Conservation (phyloP, 1,140 invertebrate species). For the Pteromalus puparum region DNA sequence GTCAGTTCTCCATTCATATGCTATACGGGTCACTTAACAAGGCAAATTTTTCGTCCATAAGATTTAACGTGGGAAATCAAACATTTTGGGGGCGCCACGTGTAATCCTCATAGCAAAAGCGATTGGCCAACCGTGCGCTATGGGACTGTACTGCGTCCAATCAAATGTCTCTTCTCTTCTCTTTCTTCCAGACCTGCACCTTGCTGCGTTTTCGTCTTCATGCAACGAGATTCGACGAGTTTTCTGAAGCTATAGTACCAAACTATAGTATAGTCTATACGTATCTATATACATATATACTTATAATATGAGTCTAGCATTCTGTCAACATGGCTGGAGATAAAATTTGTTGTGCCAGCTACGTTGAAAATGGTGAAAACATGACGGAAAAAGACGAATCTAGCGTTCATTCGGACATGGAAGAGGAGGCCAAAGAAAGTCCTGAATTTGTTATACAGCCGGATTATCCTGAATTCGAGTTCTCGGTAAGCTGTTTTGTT, state of each 20-base stretch:
- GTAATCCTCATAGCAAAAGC: too few species aligned
- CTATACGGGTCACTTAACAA: too few species aligned
- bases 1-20: too few species aligned
- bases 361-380: constrained; percentile 64
- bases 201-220: neutral
- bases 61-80: too few species aligned
- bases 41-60: too few species aligned
- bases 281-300: neutral
- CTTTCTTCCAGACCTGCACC: neutral
- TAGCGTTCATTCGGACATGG: constrained; percentile 60
- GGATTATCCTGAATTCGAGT: constrained; percentile 69
- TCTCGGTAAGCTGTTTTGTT: constrained; percentile 63
- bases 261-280: neutral
- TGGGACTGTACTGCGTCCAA: constrained; percentile 18
- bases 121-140: neutral
- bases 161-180: constrained; percentile 18
- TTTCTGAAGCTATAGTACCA: neutral
- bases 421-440: constrained; percentile 61
- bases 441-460: constrained; percentile 58
- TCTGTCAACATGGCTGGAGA: constrained; percentile 66
- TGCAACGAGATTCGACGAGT: neutral
- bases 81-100: too few species aligned
- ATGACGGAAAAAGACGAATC: constrained; percentile 61
- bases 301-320: constrained; percentile 17
- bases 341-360: constrained; percentile 63